Percentiles rank a stretch among this genome's conserved stretches.
Conservation (phyloP, 2,888 invertebrate genomes). For the Hirudinaria manillensis region DNA sequence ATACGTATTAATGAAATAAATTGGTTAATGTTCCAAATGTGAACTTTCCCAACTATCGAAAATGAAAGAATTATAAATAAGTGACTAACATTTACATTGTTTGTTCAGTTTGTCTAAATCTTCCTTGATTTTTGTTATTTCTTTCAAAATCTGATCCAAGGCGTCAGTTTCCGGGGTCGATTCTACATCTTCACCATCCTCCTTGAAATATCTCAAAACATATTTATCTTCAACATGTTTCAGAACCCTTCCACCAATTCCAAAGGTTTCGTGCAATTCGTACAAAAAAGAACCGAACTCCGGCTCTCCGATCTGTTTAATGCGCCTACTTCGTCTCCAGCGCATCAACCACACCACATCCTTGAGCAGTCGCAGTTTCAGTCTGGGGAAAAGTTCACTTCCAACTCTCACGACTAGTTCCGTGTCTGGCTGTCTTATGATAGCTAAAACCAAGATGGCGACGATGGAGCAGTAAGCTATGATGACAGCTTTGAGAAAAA, state of each 20-base stretch:
- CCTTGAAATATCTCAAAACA: background rate
- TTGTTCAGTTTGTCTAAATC: constrained; percentile 4
- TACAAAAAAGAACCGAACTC: background rate
- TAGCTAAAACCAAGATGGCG: constrained; percentile 27
- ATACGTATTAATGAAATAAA: no score
- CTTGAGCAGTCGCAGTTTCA: constrained; percentile 19
- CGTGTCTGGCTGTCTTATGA: constrained; percentile 29
- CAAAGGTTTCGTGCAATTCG: background rate
- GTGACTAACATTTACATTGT: background rate
- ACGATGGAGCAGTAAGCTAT: constrained; percentile 19
- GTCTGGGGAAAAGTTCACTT: background rate
- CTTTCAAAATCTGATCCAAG: background rate
- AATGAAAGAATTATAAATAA: no score
- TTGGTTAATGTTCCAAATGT: no score
- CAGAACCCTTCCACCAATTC: background rate
- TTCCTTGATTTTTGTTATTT: background rate
- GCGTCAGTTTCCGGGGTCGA: background rate
- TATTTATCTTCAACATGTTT: background rate
- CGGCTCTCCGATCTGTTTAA: background rate
- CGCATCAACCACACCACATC: constrained; percentile 22
- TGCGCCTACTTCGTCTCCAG: background rate
- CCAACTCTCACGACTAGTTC: constrained; percentile 23
- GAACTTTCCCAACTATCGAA: no score
- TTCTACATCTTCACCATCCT: background rate
- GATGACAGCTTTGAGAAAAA: constrained; percentile 21